Evolutionary conservation across 2,113 vertebrate genomes (phyloP).

Genomic region (Nannospalax galili): DNA sequence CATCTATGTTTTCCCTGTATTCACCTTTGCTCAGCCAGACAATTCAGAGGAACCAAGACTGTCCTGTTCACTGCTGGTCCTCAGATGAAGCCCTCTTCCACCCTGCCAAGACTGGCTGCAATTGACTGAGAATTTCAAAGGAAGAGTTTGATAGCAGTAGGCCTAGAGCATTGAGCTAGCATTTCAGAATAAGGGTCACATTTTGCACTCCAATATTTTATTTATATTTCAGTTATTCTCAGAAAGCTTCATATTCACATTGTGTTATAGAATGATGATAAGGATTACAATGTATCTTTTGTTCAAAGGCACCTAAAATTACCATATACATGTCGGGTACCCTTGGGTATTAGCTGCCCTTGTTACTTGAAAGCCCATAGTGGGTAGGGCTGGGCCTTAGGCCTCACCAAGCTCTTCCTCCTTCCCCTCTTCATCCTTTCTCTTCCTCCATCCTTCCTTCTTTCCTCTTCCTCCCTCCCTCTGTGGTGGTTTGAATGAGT

Average conservation of each 20-base stretch:
- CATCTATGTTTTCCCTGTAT: rapidly evolving
- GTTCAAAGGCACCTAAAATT: not conserved
- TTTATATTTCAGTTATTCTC: not conserved
- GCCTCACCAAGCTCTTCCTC: not conserved
- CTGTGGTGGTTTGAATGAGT: too few species aligned
- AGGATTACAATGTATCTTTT: not conserved
- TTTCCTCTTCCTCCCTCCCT: too few species aligned
- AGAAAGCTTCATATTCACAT: not conserved
- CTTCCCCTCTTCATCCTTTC: not conserved
- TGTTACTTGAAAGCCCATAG: not conserved
- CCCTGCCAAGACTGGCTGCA: not conserved
- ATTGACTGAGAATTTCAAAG: not conserved
- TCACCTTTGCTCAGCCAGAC: not conserved
- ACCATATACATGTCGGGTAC: not conserved
- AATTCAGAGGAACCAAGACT: not conserved
- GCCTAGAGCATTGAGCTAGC: too few species aligned
- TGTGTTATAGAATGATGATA: not conserved
- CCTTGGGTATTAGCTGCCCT: not conserved
- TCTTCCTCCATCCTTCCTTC: not conserved
- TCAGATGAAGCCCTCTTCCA: too few species aligned
- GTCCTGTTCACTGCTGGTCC: not conserved
- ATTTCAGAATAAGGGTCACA: too few species aligned
- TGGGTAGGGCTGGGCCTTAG: too few species aligned
- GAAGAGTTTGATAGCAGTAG: not conserved
- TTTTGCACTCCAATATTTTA: not conserved